Percentiles rank a stretch among this genome's conserved stretches.
Conservation (phyloP, 2,113 vertebrate genomes). For the Callipepla squamata region DNA sequence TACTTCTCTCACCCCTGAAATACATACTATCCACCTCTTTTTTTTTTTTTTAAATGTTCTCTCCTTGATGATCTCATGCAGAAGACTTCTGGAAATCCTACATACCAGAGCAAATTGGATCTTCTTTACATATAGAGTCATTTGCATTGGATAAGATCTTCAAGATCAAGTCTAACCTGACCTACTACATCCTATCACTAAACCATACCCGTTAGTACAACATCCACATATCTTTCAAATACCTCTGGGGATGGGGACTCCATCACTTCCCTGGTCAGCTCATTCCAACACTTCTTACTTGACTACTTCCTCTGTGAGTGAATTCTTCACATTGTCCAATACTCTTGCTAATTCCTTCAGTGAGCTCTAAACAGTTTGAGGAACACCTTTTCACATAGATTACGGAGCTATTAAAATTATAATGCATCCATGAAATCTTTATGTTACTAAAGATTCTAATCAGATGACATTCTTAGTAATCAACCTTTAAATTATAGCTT, state of each 20-base stretch:
- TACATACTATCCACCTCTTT: background rate
- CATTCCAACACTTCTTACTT: background rate
- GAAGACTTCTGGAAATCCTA: background rate
- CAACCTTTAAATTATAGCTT: rapidly evolving
- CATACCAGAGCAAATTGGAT: background rate
- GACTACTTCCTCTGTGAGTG: background rate
- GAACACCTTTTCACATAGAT: background rate
- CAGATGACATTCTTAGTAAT: background rate
- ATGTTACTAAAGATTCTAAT: background rate
- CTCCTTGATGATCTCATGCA: background rate
- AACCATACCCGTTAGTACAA: background rate
- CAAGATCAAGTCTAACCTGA: background rate
- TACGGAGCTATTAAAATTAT: background rate
- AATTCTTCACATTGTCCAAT: background rate
- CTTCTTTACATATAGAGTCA: background rate
- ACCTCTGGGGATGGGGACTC: background rate
- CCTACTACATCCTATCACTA: background rate
- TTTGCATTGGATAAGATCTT: background rate
- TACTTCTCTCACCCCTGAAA: background rate
- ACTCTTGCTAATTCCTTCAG: background rate
- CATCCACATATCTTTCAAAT: background rate
- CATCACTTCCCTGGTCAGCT: background rate
- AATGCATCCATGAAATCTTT: rapidly evolving
- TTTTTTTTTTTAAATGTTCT: background rate
- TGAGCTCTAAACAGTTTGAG: background rate